These are phyloP conservation scores for Sciurus niger DNA, from an alignment of 2,113 vertebrate species.

Conservation along the genomic window DNA sequence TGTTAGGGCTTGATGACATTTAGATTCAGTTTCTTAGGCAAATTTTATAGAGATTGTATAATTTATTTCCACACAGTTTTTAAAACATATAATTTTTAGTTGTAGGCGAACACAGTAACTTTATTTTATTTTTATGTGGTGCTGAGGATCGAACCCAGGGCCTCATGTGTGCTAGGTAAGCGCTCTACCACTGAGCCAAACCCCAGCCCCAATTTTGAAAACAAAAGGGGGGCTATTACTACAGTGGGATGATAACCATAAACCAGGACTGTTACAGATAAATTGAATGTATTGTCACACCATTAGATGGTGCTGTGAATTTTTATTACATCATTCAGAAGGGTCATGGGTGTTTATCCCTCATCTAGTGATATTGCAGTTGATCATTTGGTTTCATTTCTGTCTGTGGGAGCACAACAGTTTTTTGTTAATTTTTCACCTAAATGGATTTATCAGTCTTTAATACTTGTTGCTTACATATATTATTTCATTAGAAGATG, in stretches of 20 bases:
- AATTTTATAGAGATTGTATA: slow-evolving; percentile 8
- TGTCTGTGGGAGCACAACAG: neutral
- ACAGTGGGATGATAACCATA: neutral
- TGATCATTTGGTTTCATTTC: slow-evolving; percentile 27
- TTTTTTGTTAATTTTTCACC: slow-evolving; percentile 29
- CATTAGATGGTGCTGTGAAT: neutral
- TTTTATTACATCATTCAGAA: neutral
- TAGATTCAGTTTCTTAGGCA: slow-evolving; percentile 52
- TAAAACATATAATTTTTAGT: no score
- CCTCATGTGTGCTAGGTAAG: no score
- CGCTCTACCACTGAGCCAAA: no score
- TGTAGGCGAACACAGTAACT: no score
- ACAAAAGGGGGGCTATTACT: neutral
- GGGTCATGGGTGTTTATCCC: neutral
- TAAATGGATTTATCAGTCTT: slow-evolving; percentile 20
- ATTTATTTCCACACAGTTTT: slow-evolving; percentile 20
- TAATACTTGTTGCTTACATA: neutral
- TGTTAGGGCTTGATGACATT: slow-evolving; percentile 47
- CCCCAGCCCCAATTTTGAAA: neutral
- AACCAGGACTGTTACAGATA: neutral
- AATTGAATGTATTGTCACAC: neutral
- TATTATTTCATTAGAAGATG: neutral
- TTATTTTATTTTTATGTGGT: no score
- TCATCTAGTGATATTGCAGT: neutral
- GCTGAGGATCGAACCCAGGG: no score